Percentiles rank a stretch among this genome's conserved stretches.
These are phyloP conservation scores for Mythimna loreyi DNA, from an alignment of 2,888 invertebrate genomes.

Conservation along the genomic window DNA sequence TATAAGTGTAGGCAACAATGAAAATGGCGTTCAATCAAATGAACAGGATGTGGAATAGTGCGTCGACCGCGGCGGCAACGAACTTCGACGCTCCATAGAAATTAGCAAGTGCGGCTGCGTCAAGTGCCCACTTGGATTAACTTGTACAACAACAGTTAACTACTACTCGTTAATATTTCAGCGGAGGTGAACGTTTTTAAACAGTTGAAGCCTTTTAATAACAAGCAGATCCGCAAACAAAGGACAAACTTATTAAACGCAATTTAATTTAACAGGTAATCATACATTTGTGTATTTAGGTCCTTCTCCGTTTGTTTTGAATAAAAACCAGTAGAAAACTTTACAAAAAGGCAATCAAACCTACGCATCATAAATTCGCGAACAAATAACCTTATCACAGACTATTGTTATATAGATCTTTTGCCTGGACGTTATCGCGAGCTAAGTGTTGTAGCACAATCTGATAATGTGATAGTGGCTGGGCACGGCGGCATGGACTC, in stretches of 20 bases:
- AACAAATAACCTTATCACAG: conserved; percentile 35
- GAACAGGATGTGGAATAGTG: conserved; percentile 84
- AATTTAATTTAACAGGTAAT: conserved; percentile 27
- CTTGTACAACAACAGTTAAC: conserved; percentile 23
- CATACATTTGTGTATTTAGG: conserved; percentile 12
- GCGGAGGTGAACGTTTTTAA: conserved; percentile 27
- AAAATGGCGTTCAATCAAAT: conserved; percentile 74
- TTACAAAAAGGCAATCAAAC: conserved; percentile 9
- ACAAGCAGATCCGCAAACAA: conserved; percentile 47
- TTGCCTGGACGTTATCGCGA: conserved; percentile 48
- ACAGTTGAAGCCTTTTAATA: conserved; percentile 21
- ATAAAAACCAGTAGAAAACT: neutral
- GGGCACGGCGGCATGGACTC: conserved; percentile 54
- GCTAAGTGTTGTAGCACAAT: conserved; percentile 42
- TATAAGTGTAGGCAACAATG: conserved; percentile 76
- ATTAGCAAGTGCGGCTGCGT: conserved; percentile 65
- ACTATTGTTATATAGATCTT: conserved; percentile 31
- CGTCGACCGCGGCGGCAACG: conserved; percentile 83
- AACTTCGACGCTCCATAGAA: conserved; percentile 77
- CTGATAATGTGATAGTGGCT: conserved; percentile 56
- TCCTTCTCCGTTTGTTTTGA: conserved; percentile 7
- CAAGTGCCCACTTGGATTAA: conserved; percentile 46
- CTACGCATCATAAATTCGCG: conserved; percentile 27
- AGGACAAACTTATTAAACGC: conserved; percentile 35
- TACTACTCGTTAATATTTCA: conserved; percentile 24